A percentile compares a stretch with the other conserved stretches of the same genome.
Conservation (phyloP, 2,888 invertebrate genomes). For the Morpho achilles region DNA sequence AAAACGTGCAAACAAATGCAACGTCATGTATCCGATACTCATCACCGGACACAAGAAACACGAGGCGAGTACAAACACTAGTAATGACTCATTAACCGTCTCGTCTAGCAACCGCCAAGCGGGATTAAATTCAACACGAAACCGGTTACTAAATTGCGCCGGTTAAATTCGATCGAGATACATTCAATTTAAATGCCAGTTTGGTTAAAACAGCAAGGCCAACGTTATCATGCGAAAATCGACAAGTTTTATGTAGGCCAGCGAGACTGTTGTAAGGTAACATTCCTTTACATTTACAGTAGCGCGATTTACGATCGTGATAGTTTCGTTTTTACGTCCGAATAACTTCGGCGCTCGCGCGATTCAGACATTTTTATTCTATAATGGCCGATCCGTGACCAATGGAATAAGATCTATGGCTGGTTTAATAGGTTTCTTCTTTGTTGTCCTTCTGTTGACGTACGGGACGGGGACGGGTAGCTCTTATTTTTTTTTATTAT, state of each 20-base stretch:
- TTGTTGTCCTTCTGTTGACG: constrained; percentile 32
- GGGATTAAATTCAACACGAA: constrained; percentile 55
- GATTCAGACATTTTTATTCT: constrained; percentile 54
- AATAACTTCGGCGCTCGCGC: constrained; percentile 55
- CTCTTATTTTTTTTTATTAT: constrained; percentile 4
- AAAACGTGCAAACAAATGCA: constrained; percentile 2
- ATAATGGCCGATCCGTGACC: constrained; percentile 46
- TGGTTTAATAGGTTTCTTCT: constrained; percentile 48
- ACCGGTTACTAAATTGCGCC: constrained; percentile 62
- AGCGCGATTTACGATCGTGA: constrained; percentile 64
- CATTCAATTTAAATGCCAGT: constrained; percentile 67
- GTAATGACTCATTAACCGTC: constrained; percentile 50
- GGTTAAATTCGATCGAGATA: constrained; percentile 50
- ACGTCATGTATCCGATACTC: constrained; percentile 14
- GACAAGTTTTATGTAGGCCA: constrained; percentile 68
- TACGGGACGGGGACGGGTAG: constrained; percentile 32
- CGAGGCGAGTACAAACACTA: constrained; percentile 30
- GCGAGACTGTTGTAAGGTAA: constrained; percentile 51
- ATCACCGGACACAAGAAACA: constrained; percentile 10
- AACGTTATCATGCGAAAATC: constrained; percentile 68
- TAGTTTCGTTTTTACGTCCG: constrained; percentile 72
- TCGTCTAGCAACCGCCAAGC: constrained; percentile 43
- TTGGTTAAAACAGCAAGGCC: constrained; percentile 64
- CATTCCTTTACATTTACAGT: constrained; percentile 64
- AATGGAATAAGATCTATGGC: constrained; percentile 40